Conservation (phyloP, 2,113 vertebrate genomes). For the Sarotherodon lohbergeri region DNA sequence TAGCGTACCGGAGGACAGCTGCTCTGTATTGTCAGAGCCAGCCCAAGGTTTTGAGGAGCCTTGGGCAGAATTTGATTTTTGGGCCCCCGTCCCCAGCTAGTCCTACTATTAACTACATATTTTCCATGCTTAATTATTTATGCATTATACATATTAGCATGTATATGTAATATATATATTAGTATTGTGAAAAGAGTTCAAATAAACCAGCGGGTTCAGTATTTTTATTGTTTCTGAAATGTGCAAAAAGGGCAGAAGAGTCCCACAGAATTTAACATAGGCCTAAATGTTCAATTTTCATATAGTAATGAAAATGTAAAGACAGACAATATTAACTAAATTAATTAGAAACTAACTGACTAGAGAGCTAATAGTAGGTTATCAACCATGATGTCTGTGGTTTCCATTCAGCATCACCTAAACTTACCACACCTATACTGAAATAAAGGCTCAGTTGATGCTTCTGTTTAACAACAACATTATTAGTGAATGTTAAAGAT, state of each 20-base stretch:
- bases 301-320: not conserved
- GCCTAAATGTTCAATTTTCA: not conserved
- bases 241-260: not conserved
- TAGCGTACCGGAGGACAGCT: conserved; percentile 7
- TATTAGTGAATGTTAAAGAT: not conserved
- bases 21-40: not conserved
- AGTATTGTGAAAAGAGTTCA: not conserved
- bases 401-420: not conserved
- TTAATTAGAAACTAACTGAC: not conserved
- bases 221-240: not conserved
- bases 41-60: not conserved
- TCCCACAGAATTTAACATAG: not conserved
- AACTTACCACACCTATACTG: not conserved
- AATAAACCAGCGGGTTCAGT: not conserved
- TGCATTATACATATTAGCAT: not conserved
- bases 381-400: not conserved
- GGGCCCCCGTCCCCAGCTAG: not conserved
- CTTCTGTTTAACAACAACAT: not conserved
- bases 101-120: not conserved
- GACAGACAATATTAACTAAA: not conserved
- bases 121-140: not conserved
- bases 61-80: not conserved
- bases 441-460: not conserved
- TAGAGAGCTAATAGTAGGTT: not conserved
- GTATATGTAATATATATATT: not conserved